Evolutionary conservation across 30 jellyfish, hydroid and myxozoan species (phyloP).

Genomic region (Aurelia coerulea): DNA sequence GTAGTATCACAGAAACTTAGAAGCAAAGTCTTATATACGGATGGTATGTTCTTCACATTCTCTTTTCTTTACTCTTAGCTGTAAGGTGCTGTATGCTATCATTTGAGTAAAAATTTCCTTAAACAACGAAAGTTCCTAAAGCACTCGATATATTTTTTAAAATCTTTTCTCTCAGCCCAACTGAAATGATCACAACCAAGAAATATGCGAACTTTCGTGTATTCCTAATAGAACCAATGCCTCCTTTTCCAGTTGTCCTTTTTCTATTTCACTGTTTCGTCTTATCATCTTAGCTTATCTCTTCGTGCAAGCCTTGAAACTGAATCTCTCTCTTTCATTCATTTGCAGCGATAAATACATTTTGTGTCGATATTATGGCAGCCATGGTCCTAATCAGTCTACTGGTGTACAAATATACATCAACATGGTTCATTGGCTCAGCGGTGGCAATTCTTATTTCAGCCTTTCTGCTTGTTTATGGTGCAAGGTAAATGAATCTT

Average conservation of each 20-base stretch:
- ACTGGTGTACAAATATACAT: slow-evolving; percentile 53
- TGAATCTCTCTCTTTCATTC: too few relatives aligned
- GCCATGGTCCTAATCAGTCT: slow-evolving; percentile 62
- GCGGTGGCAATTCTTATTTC: slow-evolving; percentile 61
- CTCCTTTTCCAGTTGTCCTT: too few relatives aligned
- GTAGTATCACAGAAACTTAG: slow-evolving; percentile 38
- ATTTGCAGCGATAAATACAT: slow-evolving; percentile 62
- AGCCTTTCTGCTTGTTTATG: slow-evolving; percentile 52
- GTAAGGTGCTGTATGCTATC: too few relatives aligned
- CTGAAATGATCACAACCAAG: too few relatives aligned
- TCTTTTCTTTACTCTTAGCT: not conserved
- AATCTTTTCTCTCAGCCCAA: too few relatives aligned
- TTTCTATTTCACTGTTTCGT: not conserved
- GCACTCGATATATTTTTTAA: too few relatives aligned
- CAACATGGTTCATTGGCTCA: slow-evolving; percentile 75
- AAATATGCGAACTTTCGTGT: too few relatives aligned
- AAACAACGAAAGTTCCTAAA: too few relatives aligned
- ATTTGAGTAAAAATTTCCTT: not conserved
- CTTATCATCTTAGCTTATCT: not conserved
- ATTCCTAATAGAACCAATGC: too few relatives aligned
- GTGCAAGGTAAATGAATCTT: slow-evolving; percentile 57
- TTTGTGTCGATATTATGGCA: slow-evolving; percentile 78
- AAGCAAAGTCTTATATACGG: slow-evolving; percentile 50
- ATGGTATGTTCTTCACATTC: slow-evolving; percentile 24
- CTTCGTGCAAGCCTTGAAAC: not conserved